Base-by-base conservation (phyloP, 2,113 vertebrate genomes). In the Ploceus nigricollis region DNA sequence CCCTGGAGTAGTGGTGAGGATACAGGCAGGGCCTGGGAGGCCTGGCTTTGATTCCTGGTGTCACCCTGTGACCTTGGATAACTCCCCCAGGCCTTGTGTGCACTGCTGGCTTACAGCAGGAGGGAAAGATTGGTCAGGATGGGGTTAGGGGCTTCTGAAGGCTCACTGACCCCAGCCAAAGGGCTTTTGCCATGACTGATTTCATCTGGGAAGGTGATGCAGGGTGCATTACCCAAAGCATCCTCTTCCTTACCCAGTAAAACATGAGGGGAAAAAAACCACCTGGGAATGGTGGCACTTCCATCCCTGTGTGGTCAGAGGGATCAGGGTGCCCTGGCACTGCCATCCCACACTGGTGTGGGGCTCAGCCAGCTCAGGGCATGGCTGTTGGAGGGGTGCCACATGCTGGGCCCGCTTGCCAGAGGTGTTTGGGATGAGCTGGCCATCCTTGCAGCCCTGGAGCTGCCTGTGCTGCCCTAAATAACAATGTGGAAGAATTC, bases 391-490 rank as follows among this genome's bases (percentile, higher is more conserved):
- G 7, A 44, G 63, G 66, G 82, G 23, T 85, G 40, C 63, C 45
- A 24, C 25, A 0, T 3, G 40, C 63, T 48, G 72, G 54, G 61
- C 48, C 72, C 40, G 39, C 17, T 79, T 63, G 25, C 33, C 54
- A 47, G 56, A 31, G 87, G 60, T 10, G 82, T 68, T 27, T 31
- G 82, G 58, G 76, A 5, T 17, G 70, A 48, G 72, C 80, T 75
- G 89, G 70, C 27, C 69, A 3, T 48, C 66, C 72, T 6, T 61
- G 64, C 63, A 45, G 68, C 69, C 8, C 0, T 15, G 80, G 8
- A 94, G 89, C 76, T 94, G 80, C 48, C 94, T 53, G 54, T 64
- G 87, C 58, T 80, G 75, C 75, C 63, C 71, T 28, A 44, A 80
- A 37, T 73, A 95, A 64, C 64, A 56, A 56, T 3, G 45, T 51